phyloP scores from a whole-genome alignment of 1,140 invertebrate genomes.

The Drosophila pachea region DNA sequence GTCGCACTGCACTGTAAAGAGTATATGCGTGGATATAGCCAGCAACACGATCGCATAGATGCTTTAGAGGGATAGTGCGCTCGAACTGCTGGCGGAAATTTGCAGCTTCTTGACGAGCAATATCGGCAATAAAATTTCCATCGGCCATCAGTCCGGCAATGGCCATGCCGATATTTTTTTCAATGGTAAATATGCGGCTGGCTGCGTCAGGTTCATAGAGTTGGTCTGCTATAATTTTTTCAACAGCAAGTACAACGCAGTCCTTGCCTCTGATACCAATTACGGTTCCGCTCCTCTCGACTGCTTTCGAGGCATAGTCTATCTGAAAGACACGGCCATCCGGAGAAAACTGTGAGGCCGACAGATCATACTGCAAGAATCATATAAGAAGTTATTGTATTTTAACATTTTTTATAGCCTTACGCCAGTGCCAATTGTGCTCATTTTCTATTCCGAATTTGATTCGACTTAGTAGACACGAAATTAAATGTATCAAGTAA shows the following conservation, averaged over 20 bases:
- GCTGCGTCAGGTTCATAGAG: slow-evolving; percentile 96
- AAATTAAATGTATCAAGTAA: slow-evolving; percentile 31
- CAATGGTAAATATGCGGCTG: slow-evolving; percentile 95
- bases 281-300: slow-evolving; percentile 98
- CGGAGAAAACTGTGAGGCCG: slow-evolving; percentile 99
- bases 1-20: slow-evolving; percentile 95
- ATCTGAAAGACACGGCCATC: slow-evolving; percentile 99
- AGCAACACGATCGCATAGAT: slow-evolving; percentile 93
- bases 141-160: slow-evolving; percentile 96
- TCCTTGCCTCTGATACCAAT: slow-evolving; percentile 97
- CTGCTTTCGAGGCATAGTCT: slow-evolving; percentile 99
- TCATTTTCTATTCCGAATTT: slow-evolving; percentile 83
- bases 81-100: slow-evolving; percentile 94
- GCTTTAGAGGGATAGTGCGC: slow-evolving; percentile 91
- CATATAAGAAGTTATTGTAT: neutral
- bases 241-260: slow-evolving; percentile 97
- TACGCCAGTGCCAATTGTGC: slow-evolving; percentile 97
- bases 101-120: slow-evolving; percentile 92
- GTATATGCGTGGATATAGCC: slow-evolving; percentile 99
- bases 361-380: slow-evolving; percentile 93
- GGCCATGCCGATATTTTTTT: slow-evolving; percentile 96
- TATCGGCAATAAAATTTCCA: slow-evolving; percentile 94
- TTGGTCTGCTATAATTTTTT: slow-evolving; percentile 98
- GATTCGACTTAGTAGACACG: slow-evolving; percentile 26
- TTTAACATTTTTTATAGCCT: slow-evolving; percentile 77